These are phyloP conservation scores for Gorsachius magnificus DNA, from an alignment of 2,797 vertebrate species.

Conservation along the genomic window DNA sequence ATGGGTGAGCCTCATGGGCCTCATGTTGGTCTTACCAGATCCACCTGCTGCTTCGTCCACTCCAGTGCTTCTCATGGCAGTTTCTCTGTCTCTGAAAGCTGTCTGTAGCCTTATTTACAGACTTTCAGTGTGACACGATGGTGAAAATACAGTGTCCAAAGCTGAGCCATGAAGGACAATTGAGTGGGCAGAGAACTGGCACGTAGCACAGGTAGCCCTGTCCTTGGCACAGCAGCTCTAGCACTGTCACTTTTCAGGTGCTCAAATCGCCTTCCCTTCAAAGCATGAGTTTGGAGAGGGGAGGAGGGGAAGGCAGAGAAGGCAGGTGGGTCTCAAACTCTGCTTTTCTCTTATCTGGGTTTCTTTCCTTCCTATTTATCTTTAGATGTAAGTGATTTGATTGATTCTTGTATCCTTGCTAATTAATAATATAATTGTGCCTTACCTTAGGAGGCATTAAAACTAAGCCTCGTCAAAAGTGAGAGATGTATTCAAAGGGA, in stretches of 20 bases:
- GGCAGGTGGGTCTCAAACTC: background rate
- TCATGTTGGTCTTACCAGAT: background rate
- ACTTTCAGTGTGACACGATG: background rate
- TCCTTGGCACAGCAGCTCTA: background rate
- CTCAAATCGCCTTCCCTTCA: background rate
- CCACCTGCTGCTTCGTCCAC: background rate
- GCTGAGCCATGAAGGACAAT: background rate
- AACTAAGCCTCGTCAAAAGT: background rate
- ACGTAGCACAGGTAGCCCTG: background rate
- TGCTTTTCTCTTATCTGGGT: background rate
- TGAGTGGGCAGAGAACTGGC: background rate
- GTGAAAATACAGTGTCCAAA: background rate
- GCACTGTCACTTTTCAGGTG: background rate
- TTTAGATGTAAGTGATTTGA: background rate
- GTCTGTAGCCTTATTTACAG: background rate
- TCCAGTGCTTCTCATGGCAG: background rate
- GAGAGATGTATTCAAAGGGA: background rate
- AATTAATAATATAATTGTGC: background rate
- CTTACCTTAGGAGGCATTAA: conserved; percentile 1
- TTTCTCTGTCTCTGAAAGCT: background rate
- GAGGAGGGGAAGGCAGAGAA: background rate
- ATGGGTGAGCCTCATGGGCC: background rate
- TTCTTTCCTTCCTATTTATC: background rate
- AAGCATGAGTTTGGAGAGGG: background rate
- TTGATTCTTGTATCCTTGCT: background rate